phyloP scores from a whole-genome alignment of 2,113 vertebrate species.

The Micromys minutus region DNA sequence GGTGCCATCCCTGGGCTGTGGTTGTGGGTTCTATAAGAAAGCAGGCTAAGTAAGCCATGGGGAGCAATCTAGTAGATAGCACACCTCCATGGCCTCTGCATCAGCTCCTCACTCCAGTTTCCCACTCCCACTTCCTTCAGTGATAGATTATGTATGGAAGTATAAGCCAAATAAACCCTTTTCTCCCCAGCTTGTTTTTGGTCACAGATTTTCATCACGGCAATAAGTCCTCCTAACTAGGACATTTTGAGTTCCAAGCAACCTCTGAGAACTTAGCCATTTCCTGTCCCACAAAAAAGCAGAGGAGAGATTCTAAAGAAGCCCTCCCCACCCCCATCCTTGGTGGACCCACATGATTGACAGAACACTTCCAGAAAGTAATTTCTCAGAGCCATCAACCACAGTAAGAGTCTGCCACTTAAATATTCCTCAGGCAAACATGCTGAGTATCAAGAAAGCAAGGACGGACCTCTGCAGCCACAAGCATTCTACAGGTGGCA shows the following conservation, averaged over 20 bases:
- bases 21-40: background rate
- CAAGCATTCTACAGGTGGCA: background rate
- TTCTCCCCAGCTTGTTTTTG: background rate
- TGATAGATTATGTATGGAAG: background rate
- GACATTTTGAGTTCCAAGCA: background rate
- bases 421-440: background rate
- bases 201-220: background rate
- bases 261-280: background rate
- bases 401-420: background rate
- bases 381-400: background rate
- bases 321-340: too few species aligned
- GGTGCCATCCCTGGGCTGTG: background rate
- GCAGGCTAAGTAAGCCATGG: background rate
- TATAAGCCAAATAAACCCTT: background rate
- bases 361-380: background rate
- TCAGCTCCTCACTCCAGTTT: background rate
- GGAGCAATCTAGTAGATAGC: background rate
- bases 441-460: background rate
- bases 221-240: background rate
- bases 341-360: constrained; percentile 1
- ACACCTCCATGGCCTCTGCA: background rate
- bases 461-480: background rate
- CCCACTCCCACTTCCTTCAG: too few species aligned
- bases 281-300: background rate
- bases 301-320: background rate